phyloP scores from a whole-genome alignment of 1,140 invertebrate species.

The Rhizoglyphus robini region DNA sequence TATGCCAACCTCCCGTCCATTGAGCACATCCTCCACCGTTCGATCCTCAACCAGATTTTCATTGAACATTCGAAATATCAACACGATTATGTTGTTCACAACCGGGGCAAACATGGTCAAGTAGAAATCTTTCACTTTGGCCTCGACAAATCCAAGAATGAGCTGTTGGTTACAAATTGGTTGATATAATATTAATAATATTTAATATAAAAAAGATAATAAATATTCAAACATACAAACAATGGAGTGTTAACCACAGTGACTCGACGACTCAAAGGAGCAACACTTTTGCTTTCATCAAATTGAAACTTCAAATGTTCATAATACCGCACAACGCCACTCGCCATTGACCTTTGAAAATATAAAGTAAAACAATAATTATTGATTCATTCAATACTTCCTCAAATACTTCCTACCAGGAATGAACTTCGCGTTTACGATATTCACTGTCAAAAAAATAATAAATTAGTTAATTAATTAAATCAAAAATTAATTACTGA shows the following conservation, averaged over 20 bases:
- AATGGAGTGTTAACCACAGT: conserved; percentile 9
- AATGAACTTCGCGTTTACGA: background rate
- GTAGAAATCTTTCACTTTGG: background rate
- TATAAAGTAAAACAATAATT: no score
- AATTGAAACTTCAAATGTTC: conserved; percentile 6
- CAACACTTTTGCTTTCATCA: background rate
- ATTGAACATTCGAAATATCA: background rate
- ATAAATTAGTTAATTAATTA: background rate
- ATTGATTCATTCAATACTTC: background rate
- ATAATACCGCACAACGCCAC: background rate
- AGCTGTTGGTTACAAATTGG: background rate
- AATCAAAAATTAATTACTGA: background rate
- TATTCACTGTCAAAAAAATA: background rate
- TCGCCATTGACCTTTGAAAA: conserved; percentile 7
- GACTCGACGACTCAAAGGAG: background rate
- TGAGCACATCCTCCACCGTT: conserved; percentile 1
- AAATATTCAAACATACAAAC: background rate
- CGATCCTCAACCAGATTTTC: conserved; percentile 1
- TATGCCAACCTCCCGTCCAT: background rate
- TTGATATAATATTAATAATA: background rate
- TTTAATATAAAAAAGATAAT: background rate
- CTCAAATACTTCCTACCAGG: background rate
- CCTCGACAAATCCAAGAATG: background rate
- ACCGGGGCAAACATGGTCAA: background rate
- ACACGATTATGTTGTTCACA: conserved; percentile 1